Conservation (phyloP, 37 sponge, comb jelly and placozoan species). For the Aplysina aerophoba region DNA sequence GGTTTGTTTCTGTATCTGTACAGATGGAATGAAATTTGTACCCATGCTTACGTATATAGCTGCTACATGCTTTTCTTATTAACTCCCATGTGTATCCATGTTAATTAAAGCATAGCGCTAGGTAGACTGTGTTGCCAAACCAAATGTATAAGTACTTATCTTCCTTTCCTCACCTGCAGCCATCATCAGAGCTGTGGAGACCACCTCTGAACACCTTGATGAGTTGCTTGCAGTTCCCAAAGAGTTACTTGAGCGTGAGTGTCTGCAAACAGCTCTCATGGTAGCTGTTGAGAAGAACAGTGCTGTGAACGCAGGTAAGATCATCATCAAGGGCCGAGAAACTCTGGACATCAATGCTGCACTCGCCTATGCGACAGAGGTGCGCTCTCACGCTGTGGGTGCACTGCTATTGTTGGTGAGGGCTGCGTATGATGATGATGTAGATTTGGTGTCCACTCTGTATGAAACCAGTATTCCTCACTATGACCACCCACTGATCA, state of each 20-base stretch:
- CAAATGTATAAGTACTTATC: background rate
- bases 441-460: conserved; percentile 59
- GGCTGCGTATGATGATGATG: conserved; percentile 57
- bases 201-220: conserved; percentile 52
- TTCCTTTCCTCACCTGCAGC: conserved; percentile 33
- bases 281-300: conserved; percentile 60
- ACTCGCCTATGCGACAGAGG: conserved; percentile 28
- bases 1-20: no score
- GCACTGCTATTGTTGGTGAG: conserved; percentile 68
- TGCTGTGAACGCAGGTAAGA: conserved; percentile 61
- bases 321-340: conserved; percentile 60
- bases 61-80: no score
- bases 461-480: conserved; percentile 47
- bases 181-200: conserved; percentile 75
- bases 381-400: conserved; percentile 48
- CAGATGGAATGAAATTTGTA: background rate
- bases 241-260: conserved; percentile 56
- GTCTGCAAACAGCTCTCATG: conserved; percentile 62
- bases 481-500: background rate
- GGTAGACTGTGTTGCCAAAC: background rate
- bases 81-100: no score
- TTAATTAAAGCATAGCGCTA: no score
- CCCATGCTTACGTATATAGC: background rate
- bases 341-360: conserved; percentile 54
- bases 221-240: conserved; percentile 49